Evolutionary conservation across 2,113 vertebrate genomes (phyloP).

Genomic region (Syngnathus scovelli): DNA sequence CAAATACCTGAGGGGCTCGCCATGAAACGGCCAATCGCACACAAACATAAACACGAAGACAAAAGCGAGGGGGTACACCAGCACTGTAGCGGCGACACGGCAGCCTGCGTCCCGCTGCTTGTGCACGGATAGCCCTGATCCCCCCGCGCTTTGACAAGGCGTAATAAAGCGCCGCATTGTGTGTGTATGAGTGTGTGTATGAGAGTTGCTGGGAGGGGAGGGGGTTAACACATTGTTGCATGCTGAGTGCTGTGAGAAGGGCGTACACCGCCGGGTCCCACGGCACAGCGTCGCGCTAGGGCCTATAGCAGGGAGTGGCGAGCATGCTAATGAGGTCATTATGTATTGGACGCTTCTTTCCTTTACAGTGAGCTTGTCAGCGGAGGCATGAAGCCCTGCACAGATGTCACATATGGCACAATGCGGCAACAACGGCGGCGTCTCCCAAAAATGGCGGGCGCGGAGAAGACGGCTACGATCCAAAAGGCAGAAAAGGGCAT

Average conservation of each 20-base stretch:
- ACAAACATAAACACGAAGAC: constrained; percentile 40
- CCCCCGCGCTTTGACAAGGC: constrained; percentile 68
- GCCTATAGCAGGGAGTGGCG: constrained; percentile 69
- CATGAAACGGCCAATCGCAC: constrained; percentile 47
- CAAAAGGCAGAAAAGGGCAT: constrained; percentile 38
- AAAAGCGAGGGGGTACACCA: constrained; percentile 35
- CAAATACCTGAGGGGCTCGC: constrained; percentile 40
- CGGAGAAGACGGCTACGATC: constrained; percentile 29
- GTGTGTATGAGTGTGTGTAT: constrained; percentile 1
- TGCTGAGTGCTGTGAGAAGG: constrained; percentile 75
- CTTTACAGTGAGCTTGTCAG: constrained; percentile 67
- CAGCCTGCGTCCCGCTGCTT: constrained; percentile 49
- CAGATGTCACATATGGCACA: constrained; percentile 76
- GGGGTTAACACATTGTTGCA: constrained; percentile 70
- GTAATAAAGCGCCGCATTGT: constrained; percentile 61
- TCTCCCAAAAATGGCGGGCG: constrained; percentile 18
- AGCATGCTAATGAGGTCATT: constrained; percentile 80
- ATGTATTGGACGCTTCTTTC: constrained; percentile 65
- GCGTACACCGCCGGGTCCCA: constrained; percentile 71
- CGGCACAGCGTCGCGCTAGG: constrained; percentile 68
- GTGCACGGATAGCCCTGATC: constrained; percentile 63
- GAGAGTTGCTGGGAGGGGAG: constrained; percentile 57
- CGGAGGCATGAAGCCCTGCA: constrained; percentile 60
- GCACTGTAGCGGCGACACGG: constrained; percentile 54
- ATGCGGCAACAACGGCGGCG: constrained; percentile 55